phyloP scores from a whole-genome alignment of 2,113 vertebrate species.

The Siphamia tubifer region DNA sequence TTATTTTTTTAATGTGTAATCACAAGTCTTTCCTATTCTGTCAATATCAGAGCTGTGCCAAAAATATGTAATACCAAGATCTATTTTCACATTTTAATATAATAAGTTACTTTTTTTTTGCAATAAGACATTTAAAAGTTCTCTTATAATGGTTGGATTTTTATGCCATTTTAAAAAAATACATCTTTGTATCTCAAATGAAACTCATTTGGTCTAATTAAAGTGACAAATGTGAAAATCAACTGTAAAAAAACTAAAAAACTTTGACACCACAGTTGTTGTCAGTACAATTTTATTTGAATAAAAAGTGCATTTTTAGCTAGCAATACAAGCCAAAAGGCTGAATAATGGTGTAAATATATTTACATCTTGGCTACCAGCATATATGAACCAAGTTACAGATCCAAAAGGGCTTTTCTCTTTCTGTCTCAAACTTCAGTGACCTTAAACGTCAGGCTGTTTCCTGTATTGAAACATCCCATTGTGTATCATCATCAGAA shows the following conservation, averaged over 20 bases:
- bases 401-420: slow-evolving; percentile 18
- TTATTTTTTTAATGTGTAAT: background rate
- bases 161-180: too few species aligned
- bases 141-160: too few species aligned
- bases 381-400: slow-evolving; percentile 79
- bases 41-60: background rate
- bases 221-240: too few species aligned
- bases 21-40: background rate
- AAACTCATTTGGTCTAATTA: too few species aligned
- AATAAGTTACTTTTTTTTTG: too few species aligned
- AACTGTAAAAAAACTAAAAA: background rate
- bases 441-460: slow-evolving; percentile 35
- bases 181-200: too few species aligned
- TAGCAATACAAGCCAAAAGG: slow-evolving; percentile 72
- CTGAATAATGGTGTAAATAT: slow-evolving; percentile 74
- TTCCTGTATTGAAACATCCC: slow-evolving; percentile 9
- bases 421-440: slow-evolving; percentile 26
- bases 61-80: background rate
- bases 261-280: background rate
- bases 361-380: slow-evolving; percentile 82
- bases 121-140: too few species aligned
- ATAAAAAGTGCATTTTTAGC: slow-evolving; percentile 82
- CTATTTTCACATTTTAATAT: background rate
- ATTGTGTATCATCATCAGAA: slow-evolving; percentile 1
- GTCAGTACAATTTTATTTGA: slow-evolving; percentile 79